Evolutionary conservation across 2,888 invertebrate genomes (phyloP).

Genomic region (Luperina nickerlii): DNA sequence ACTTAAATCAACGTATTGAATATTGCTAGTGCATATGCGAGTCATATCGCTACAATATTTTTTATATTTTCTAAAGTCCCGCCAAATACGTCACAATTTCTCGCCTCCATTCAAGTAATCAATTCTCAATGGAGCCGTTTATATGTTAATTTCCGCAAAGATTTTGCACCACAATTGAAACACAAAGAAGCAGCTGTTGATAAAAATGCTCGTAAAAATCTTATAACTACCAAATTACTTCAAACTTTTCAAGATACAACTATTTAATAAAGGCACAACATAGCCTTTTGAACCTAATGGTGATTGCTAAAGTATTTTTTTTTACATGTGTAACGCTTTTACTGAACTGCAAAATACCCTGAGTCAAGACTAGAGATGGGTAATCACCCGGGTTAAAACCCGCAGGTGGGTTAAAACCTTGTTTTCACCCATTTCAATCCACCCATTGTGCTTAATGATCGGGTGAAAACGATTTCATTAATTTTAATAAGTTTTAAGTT

Average conservation of each 20-base stretch:
- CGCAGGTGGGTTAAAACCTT: no score
- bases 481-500: no score
- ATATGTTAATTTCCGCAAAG: constrained; percentile 11
- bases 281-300: neutral
- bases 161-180: constrained; percentile 5
- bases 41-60: neutral
- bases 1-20: constrained; percentile 61
- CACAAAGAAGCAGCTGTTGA: neutral
- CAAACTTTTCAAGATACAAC: neutral
- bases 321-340: constrained; percentile 2
- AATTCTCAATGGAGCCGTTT: constrained; percentile 9
- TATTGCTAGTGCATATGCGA: constrained; percentile 52
- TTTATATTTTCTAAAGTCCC: neutral
- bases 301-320: neutral
- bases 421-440: no score
- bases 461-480: no score
- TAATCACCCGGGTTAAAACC: no score
- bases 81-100: neutral
- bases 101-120: constrained; percentile 7
- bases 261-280: neutral
- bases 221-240: neutral
- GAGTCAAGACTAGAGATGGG: constrained; percentile 10
- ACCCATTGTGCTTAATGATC: no score
- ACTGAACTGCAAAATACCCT: constrained; percentile 1
- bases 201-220: constrained; percentile 8